Conservation (phyloP, 2,797 vertebrate genomes). For the Coluber constrictor region DNA sequence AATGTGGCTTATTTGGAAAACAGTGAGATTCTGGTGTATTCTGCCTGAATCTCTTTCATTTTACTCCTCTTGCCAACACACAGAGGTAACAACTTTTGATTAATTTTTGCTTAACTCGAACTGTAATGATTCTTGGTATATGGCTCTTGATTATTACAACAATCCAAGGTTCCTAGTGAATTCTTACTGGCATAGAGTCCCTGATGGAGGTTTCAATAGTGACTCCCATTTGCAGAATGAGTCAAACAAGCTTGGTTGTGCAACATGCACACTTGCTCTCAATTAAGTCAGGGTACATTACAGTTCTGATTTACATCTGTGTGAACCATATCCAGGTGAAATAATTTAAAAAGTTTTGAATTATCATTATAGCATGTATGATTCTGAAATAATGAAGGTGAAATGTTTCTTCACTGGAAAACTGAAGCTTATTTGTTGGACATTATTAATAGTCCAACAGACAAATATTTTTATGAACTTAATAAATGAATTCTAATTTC, state of each 20-base stretch:
- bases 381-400: neutral
- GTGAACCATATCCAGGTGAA: neutral
- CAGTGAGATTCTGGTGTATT: neutral
- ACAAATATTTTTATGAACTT: neutral
- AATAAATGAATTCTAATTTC: neutral
- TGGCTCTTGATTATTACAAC: neutral
- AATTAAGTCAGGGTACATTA: neutral
- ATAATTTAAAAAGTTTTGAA: neutral
- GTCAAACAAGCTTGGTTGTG: neutral
- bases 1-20: neutral
- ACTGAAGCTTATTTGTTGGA: neutral
- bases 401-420: conserved; percentile 26
- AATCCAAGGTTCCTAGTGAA: neutral
- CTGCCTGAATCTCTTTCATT: neutral
- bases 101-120: neutral
- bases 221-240: neutral
- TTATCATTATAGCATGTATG: neutral
- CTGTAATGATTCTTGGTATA: neutral
- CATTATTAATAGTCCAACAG: neutral
- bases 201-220: neutral
- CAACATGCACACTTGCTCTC: neutral
- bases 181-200: neutral
- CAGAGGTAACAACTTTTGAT: neutral
- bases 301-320: neutral
- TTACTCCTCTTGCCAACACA: neutral